These are phyloP conservation scores for Metallyticus violacea DNA, from an alignment of 2,888 invertebrate genomes.

Conservation along the genomic window DNA sequence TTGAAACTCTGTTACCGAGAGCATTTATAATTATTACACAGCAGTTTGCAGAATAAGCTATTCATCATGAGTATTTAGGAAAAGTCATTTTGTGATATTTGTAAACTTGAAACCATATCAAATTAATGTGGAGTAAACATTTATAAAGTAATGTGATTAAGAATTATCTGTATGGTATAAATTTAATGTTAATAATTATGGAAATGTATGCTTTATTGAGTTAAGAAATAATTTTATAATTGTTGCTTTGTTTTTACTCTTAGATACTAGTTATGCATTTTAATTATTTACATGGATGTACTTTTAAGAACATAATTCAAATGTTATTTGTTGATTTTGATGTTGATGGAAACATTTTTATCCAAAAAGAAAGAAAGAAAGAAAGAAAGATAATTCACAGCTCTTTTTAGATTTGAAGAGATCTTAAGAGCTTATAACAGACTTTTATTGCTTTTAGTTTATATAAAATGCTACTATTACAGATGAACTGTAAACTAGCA, in stretches of 20 bases:
- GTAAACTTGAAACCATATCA: neutral
- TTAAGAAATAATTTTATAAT: neutral
- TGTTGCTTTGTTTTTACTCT: neutral
- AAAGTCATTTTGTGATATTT: neutral
- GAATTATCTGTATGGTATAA: neutral
- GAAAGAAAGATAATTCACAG: too few species aligned
- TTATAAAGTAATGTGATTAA: neutral
- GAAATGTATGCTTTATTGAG: neutral
- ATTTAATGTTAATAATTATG: neutral
- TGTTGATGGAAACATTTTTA: neutral
- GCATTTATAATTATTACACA: too few species aligned
- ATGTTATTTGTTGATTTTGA: neutral
- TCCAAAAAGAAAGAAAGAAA: neutral
- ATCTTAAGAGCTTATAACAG: neutral
- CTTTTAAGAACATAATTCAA: neutral
- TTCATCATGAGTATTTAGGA: neutral
- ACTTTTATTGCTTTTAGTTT: neutral
- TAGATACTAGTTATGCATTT: neutral
- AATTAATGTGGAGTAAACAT: neutral
- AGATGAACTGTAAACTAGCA: neutral
- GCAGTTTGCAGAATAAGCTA: too few species aligned
- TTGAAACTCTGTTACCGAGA: too few species aligned
- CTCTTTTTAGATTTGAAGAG: neutral
- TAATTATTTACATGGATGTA: neutral
- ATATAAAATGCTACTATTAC: neutral